Evolutionary conservation across 2,797 vertebrate species (phyloP).

Genomic region (Scleropages formosus): DNA sequence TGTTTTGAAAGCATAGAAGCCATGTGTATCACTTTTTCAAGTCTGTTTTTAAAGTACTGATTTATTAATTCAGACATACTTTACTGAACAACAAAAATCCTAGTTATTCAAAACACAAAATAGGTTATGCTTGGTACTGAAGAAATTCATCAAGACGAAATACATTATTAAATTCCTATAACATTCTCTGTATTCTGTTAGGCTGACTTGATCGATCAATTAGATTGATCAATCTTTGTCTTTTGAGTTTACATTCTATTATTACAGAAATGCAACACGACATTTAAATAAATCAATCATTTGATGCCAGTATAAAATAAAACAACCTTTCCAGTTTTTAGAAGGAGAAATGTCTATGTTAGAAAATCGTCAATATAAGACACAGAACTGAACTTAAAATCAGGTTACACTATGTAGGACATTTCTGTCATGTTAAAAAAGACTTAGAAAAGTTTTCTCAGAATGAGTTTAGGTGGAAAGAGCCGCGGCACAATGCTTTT

Average conservation of each 20-base stretch:
- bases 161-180: not conserved
- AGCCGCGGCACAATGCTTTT: constrained; percentile 37
- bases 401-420: too few species aligned
- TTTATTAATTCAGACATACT: constrained; percentile 42
- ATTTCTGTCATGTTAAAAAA: too few species aligned
- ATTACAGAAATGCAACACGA: too few species aligned
- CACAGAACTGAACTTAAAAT: too few species aligned
- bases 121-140: not conserved
- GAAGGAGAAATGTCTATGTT: too few species aligned
- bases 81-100: not conserved
- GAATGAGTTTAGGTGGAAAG: constrained; percentile 22
- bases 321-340: too few species aligned
- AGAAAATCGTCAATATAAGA: too few species aligned
- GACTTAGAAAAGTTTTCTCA: too few species aligned
- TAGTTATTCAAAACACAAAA: not conserved
- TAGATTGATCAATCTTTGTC: too few species aligned
- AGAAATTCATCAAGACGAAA: not conserved
- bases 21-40: constrained; percentile 22
- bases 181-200: constrained; percentile 10
- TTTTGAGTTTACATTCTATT: too few species aligned
- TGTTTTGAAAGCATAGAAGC: constrained; percentile 40
- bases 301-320: too few species aligned
- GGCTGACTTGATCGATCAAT: not conserved
- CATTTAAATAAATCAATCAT: too few species aligned
- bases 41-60: constrained; percentile 37